Base-by-base conservation (phyloP, 2,113 vertebrate genomes). In the Macroglossus sobrinus region DNA sequence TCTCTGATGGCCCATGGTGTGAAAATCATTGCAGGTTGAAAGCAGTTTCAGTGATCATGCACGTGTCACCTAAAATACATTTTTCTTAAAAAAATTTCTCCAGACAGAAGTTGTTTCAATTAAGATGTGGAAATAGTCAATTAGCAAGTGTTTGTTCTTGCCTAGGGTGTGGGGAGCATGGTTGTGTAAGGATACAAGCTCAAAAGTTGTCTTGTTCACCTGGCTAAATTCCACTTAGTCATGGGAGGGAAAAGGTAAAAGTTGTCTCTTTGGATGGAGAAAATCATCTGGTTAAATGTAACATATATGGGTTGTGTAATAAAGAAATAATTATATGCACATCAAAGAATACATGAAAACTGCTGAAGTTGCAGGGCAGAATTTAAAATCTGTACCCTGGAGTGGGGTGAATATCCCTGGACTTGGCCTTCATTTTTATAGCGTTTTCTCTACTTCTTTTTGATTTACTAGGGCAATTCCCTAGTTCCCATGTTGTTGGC, bases 271-370 rank as follows among this genome's bases (percentile, higher is more conserved):
- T 50, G 43, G 50, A 87, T 84, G 59, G 74, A 95, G 57, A 90
- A 97, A 95, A 76, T 63, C 74, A 97, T 84, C 72, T 93, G 84
- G 50, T 84, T 91, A 89, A 82, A 94, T 64, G 24, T 43, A 80
- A 91, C 91, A 55, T 86, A 35, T 82, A 45, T 66, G 64, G 8
- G 66, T 84, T 57, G 11, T 72, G 12, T 57, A 87, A 89, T 95
- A 95, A 93, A 85, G 38, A 81, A 88, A 94, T 89, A 89, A 94
- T 95, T 93, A 94, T 91, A 86, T 86, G n/a, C 30, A 45, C 91
- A 82, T 94, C 80, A 95, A 96, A 71, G 63, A 94, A 64, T 84
- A 74, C 1, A 55, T 22, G 38, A 69, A 81, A 95, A 72, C 19
- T 93, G 72, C 93, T 91, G 91, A 97, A 86, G 94, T 92, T 96